phyloP scores from a whole-genome alignment of 2,797 vertebrate genomes.

The Lycodopsis pacificus region DNA sequence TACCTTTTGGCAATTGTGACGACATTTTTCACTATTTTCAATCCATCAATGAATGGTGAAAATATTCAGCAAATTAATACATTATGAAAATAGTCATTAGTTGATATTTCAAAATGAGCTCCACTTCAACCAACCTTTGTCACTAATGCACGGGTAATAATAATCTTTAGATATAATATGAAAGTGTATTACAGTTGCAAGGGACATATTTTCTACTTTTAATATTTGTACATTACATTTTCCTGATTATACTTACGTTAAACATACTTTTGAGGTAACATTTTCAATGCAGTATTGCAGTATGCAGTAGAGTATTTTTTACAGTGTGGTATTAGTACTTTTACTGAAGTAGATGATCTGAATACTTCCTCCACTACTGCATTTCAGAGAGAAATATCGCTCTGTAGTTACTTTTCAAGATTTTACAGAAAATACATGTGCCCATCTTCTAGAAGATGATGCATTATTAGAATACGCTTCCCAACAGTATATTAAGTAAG shows the following conservation, averaged over 20 bases:
- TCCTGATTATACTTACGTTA: no score
- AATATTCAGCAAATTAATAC: no score
- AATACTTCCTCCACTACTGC: not conserved
- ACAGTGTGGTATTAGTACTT: not conserved
- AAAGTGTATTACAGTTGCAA: no score
- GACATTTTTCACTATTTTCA: not conserved
- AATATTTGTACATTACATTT: no score
- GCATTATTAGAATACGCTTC: not conserved
- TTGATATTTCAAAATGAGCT: no score
- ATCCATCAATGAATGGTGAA: not conserved
- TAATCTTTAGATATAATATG: no score
- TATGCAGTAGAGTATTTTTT: not conserved
- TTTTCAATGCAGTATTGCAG: not conserved
- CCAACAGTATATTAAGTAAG: not conserved
- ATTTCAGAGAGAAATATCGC: not conserved
- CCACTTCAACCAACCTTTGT: no score
- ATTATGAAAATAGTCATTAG: no score
- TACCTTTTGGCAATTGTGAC: not conserved
- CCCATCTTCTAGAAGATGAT: not conserved
- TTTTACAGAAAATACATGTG: not conserved
- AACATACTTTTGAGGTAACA: no score
- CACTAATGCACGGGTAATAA: no score
- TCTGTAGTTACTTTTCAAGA: not conserved
- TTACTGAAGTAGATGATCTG: not conserved
- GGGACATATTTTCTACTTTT: no score